A percentile compares a stretch with the other conserved stretches of the same genome.
Conservation (phyloP, 2,113 vertebrate species). For the Galeopterus variegatus region DNA sequence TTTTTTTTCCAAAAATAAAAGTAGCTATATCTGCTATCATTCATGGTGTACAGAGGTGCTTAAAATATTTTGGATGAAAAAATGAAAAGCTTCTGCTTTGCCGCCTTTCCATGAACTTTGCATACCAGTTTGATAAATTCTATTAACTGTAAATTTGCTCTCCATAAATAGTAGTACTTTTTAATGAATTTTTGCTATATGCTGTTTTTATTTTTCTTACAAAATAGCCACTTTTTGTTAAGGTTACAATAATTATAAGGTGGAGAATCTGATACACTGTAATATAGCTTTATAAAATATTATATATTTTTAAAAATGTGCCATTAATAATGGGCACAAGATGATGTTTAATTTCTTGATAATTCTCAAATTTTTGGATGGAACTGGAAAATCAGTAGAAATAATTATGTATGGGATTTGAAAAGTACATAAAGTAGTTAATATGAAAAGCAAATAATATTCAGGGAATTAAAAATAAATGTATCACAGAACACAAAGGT, state of each 20-base stretch:
- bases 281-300: not conserved
- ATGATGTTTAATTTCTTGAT: not conserved
- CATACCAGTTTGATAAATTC: not conserved
- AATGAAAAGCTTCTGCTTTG: not conserved
- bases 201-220: not conserved
- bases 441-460: not conserved
- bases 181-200: not conserved
- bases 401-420: not conserved
- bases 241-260: not conserved
- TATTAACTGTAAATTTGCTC: not conserved
- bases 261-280: not conserved
- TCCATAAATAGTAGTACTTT: not conserved
- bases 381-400: not conserved
- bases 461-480: not conserved
- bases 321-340: not conserved
- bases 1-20: not conserved
- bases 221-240: not conserved
- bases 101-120: not conserved
- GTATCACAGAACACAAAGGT: not conserved
- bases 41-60: not conserved
- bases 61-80: not conserved
- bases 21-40: not conserved
- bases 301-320: not conserved
- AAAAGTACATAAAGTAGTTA: not conserved
- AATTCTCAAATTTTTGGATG: not conserved